Conservation (phyloP, 2,113 vertebrate genomes). For the Hiodon tergisus region DNA sequence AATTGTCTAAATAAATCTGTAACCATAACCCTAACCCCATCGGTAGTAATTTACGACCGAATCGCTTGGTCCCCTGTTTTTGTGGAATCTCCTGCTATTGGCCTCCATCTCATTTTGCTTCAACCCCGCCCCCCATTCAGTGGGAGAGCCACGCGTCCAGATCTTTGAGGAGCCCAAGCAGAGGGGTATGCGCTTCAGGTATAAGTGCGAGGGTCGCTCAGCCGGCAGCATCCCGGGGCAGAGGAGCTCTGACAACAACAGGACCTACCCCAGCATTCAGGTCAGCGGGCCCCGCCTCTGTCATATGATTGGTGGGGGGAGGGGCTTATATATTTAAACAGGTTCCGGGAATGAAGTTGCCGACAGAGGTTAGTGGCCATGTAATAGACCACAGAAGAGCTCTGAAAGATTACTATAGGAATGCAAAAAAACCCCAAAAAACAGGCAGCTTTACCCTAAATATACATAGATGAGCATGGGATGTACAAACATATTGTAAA, state of each 20-base stretch:
- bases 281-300: slow-evolving; percentile 48
- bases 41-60: background rate
- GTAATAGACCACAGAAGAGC: too few relatives aligned
- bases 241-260: slow-evolving; percentile 86
- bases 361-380: too few relatives aligned
- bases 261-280: slow-evolving; percentile 91
- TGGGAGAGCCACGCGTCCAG: slow-evolving; percentile 73
- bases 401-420: too few relatives aligned
- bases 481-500: too few relatives aligned
- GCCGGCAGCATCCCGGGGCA: slow-evolving; percentile 96
- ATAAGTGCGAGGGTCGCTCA: slow-evolving; percentile 93
- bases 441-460: too few relatives aligned
- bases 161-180: slow-evolving; percentile 93
- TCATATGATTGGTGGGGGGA: background rate
- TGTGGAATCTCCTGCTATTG: background rate
- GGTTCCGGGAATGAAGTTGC: too few relatives aligned
- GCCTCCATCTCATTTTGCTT: background rate
- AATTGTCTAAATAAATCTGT: too few relatives aligned
- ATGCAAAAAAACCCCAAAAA: too few relatives aligned
- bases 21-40: too few relatives aligned
- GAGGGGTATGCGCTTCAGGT: slow-evolving; percentile 95
- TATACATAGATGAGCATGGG: too few relatives aligned
- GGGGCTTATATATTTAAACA: too few relatives aligned
- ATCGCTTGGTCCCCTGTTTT: background rate
- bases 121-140: slow-evolving; percentile 31